Conservation (phyloP, 53 echinoderm and acorn worm genomes). For the Holothuria leucospilota region DNA sequence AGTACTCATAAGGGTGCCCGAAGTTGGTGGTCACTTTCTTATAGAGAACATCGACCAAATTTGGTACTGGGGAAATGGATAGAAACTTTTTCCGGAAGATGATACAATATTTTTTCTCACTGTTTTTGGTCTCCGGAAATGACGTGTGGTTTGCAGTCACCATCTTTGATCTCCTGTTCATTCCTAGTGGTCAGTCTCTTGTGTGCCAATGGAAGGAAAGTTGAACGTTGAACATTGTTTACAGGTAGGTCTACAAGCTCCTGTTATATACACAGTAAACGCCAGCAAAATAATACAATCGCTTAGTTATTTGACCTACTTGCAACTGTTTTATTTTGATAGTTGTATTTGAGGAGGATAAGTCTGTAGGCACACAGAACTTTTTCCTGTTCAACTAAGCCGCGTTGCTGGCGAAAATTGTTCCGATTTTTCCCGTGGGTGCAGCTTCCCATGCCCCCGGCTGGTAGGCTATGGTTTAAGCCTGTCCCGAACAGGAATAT, state of each 20-base stretch:
- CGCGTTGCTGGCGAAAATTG: too few species aligned
- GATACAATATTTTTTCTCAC: slow-evolving; percentile 31
- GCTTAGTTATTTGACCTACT: too few species aligned
- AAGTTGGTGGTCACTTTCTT: slow-evolving; percentile 28
- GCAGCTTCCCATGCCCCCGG: too few species aligned
- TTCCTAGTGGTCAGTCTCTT: slow-evolving; percentile 12
- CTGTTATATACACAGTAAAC: too few species aligned
- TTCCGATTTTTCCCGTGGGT: too few species aligned
- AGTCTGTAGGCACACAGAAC: not conserved
- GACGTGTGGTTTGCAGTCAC: slow-evolving; percentile 25
- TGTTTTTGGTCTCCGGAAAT: not conserved
- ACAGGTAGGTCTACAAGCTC: not conserved
- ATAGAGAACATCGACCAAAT: slow-evolving; percentile 1
- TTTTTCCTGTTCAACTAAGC: too few species aligned
- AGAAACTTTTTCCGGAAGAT: slow-evolving; percentile 17
- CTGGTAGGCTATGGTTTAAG: too few species aligned
- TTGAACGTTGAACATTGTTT: slow-evolving; percentile 22
- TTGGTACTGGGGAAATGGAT: slow-evolving; percentile 42
- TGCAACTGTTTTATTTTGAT: not conserved
- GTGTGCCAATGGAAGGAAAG: not conserved
- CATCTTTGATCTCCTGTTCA: slow-evolving; percentile 7
- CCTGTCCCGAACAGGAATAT: too few species aligned
- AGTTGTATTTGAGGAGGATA: not conserved
- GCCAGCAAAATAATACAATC: too few species aligned
- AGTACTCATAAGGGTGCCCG: not conserved